Evolutionary conservation across 2,797 vertebrate genomes (phyloP), one percentile per base, ranked within the genome.

Genomic region (Manis javanica): DNA sequence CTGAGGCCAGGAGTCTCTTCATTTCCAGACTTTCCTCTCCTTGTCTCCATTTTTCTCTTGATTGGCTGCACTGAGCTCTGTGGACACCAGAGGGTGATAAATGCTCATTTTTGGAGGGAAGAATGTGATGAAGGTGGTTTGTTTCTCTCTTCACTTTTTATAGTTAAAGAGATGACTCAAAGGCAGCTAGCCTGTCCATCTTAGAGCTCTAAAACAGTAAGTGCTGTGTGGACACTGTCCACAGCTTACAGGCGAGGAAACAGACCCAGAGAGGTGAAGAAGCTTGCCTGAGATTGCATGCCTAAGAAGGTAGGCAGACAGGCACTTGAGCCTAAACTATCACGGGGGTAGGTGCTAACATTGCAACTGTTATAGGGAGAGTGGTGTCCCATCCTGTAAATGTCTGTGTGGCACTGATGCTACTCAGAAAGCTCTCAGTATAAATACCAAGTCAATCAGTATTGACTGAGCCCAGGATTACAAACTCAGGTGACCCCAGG

Each of bases 81-180:
- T 12, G 31, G 69, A 51, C 97, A 93, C 87, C 78, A 97, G 97
- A 59, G 68, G 96, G 95, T 72, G 8, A 9, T 31, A 75, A 24
- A 64, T 13, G 19, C 64, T 86, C 21, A 14, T 49, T 95, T 42
- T 93, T 68, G 53, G 31, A 90, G 29, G 9, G 51, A 91, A 21
- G n/a, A 11, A 2, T 8, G 21, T 3, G 3, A 16, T 1, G 5
- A 9, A 0, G 6, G 34, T 23, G 31, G 63, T 26, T 57, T 55
- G 10, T 42, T 34, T 0, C 3, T n/a, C 21, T 8, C 53, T 59
- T 6, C 5, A 24, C 42, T 15, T 69, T 39, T 39, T 39, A 39
- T 39, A 39, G 37, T 19, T n/a, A 87, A 77, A 78, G 69, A 31
- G 82, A 66, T 24, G 74, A 49, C n/a, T 14, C 39, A 66, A 53